A percentile compares a stretch with the other conserved stretches of the same genome.
phyloP scores from a whole-genome alignment of 2,888 invertebrate species.

The Nasonia oneida region DNA sequence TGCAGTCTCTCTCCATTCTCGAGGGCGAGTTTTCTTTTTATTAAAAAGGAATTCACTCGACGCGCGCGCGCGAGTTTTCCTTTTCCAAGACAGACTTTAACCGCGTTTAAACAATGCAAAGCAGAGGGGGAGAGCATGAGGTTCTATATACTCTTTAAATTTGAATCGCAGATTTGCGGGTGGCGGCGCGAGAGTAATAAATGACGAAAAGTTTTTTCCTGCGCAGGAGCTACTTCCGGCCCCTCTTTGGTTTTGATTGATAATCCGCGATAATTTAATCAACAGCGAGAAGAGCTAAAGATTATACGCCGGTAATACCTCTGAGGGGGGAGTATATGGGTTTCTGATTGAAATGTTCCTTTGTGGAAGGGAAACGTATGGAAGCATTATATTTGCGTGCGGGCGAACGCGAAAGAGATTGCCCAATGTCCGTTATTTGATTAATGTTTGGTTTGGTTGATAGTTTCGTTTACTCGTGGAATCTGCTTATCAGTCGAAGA shows the following conservation, averaged over 20 bases:
- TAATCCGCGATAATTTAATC: conserved; percentile 38
- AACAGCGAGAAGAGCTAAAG: neutral
- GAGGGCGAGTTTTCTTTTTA: conserved; percentile 53
- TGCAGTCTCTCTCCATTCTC: conserved; percentile 72
- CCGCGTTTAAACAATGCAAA: conserved; percentile 58
- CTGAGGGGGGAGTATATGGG: neutral
- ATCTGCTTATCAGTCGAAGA: too few species aligned
- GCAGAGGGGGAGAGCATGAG: conserved; percentile 26
- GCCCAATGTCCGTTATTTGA: too few species aligned
- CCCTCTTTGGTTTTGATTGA: neutral
- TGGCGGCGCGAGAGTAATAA: neutral
- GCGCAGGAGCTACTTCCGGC: neutral
- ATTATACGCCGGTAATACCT: neutral
- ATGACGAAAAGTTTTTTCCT: conserved; percentile 50
- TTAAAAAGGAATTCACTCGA: conserved; percentile 52
- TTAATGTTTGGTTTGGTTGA: too few species aligned
- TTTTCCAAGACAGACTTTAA: conserved; percentile 37
- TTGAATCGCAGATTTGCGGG: conserved; percentile 47
- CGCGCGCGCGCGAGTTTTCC: neutral
- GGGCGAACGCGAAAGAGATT: too few species aligned
- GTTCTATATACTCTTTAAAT: conserved; percentile 43
- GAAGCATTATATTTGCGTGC: neutral
- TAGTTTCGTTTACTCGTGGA: too few species aligned
- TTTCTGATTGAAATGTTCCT: neutral
- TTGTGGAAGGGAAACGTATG: neutral